phyloP scores from a whole-genome alignment of 2,888 invertebrate genomes.

The Temnothorax rugatulus region DNA sequence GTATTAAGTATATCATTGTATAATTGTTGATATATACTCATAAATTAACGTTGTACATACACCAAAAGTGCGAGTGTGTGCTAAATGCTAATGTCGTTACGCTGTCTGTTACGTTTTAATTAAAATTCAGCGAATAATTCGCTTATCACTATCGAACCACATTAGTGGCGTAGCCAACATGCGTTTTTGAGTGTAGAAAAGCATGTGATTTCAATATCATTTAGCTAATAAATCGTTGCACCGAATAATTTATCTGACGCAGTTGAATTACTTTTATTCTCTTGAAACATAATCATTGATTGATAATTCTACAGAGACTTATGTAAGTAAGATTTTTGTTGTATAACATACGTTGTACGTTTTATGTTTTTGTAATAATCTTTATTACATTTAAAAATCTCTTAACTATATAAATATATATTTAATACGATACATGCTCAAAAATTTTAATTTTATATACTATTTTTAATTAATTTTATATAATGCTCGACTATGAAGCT shows the following conservation, averaged over 20 bases:
- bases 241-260: slow-evolving; percentile 12
- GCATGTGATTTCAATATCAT: slow-evolving; percentile 14
- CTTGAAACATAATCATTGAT: neutral
- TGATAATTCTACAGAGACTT: neutral
- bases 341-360: neutral
- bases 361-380: neutral
- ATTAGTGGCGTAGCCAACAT: slow-evolving; percentile 9
- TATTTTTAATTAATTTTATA: neutral
- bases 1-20: neutral
- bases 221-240: slow-evolving; percentile 3
- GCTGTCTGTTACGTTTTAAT: slow-evolving; percentile 42
- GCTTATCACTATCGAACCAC: slow-evolving; percentile 42
- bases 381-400: neutral
- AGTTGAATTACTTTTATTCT: slow-evolving; percentile 11
- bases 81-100: slow-evolving; percentile 37
- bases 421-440: neutral
- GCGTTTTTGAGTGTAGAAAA: slow-evolving; percentile 42
- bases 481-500: neutral
- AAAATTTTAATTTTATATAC: neutral
- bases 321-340: neutral
- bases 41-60: slow-evolving; percentile 13
- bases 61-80: slow-evolving; percentile 13
- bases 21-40: neutral
- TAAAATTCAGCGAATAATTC: slow-evolving; percentile 46
- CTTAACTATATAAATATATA: neutral